Conservation (phyloP, 2,797 vertebrate genomes). For the Cheirogaleus major region DNA sequence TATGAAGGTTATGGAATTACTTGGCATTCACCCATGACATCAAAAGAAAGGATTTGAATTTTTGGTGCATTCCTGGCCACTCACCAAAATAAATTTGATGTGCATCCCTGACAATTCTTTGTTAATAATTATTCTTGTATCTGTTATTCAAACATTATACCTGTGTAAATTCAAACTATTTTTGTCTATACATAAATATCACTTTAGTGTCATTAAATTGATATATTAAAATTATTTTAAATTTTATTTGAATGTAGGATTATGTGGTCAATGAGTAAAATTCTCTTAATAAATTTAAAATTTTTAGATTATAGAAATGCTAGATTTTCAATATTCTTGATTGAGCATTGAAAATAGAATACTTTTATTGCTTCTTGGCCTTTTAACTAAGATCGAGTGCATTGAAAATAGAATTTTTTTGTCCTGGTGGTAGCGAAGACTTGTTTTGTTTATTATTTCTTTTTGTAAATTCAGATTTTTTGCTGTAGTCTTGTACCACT, state of each 20-base stretch:
- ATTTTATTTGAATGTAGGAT: slow-evolving; percentile 27
- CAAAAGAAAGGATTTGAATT: not conserved
- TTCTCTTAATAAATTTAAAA: not conserved
- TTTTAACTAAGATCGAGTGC: too few relatives aligned
- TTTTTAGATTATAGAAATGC: slow-evolving; percentile 15
- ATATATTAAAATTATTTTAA: not conserved
- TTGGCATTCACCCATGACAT: not conserved
- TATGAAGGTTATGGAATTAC: not conserved
- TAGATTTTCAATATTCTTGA: not conserved
- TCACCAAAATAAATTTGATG: slow-evolving; percentile 1
- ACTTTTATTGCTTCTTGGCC: not conserved
- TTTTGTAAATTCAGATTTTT: slow-evolving; percentile 15
- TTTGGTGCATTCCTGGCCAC: not conserved
- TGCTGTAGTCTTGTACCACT: not conserved
- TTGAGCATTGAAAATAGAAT: not conserved
- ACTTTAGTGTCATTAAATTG: not conserved
- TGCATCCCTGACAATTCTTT: not conserved
- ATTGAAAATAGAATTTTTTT: not conserved
- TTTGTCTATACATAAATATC: not conserved
- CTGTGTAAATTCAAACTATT: slow-evolving; percentile 19
- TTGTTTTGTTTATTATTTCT: not conserved
- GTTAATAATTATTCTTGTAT: slow-evolving; percentile 10
- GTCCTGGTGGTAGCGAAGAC: not conserved
- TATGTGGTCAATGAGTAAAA: not conserved
- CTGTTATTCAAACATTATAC: not conserved